Evolutionary conservation across 2,113 vertebrate genomes (phyloP), one percentile per base, ranked within the genome.

Genomic region (Cebidichthys violaceus): DNA sequence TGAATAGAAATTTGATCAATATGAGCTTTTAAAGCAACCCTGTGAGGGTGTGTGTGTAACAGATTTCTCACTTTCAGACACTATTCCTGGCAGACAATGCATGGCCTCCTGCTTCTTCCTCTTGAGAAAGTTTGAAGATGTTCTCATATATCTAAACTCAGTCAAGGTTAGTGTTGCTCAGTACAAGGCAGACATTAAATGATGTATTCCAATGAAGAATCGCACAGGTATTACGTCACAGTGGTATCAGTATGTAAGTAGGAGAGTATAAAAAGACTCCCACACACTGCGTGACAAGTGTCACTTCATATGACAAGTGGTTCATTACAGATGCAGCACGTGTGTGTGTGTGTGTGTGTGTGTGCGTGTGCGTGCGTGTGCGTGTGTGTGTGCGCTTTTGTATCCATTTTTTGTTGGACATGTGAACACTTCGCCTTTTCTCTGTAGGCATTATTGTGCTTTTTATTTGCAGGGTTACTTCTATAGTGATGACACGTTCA

Each of bases 51-150:
- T 78, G 27, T 79, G 22, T 33, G 5, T 70, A 22, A 71, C 6
- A 14, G 68, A 31, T 33, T 82, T 67, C 67, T 43, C 81, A 77
- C 57, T 94, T 92, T 88, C 92, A 99, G 98, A 99, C 91, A 99
- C 98, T 24, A 96, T 99, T 86, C 97, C 98, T 22, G 98, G 98
- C 37, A 95, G 98, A 80, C 98, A 98, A 88, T 99, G 98, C 89
- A 99, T 99, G 98, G 97, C 98, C 47, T 97, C 98, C 66, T 98
- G 96, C 87, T 99, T 98, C 93, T 99, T 99, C 92, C 96, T 99
- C 77, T 94, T 98, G 74, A 97, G 94, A 77, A 96, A 98, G 77
- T 99, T 99, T 96, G 96, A 96, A 88, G 98, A 99, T 79, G 98
- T 99, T 62, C 95, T 99, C 82, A 96, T 98, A 80, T 99, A 99